Percentiles rank a stretch among this genome's conserved stretches.
Conservation (phyloP, 2,888 invertebrate species). For the Cylindroiulus punctatus region DNA sequence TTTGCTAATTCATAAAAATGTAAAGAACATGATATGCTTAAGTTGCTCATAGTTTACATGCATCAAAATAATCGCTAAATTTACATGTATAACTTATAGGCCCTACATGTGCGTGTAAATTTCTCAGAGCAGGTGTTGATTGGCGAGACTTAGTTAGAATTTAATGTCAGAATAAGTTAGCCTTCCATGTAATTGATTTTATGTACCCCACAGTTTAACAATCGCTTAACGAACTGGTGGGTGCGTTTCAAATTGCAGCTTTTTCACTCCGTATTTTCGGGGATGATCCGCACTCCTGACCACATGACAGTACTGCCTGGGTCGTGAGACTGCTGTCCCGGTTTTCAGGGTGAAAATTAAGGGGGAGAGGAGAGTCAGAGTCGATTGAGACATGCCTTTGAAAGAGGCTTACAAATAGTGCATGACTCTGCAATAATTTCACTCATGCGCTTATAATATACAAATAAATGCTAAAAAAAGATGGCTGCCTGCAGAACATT, state of each 20-base stretch:
- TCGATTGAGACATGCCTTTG: constrained; percentile 41
- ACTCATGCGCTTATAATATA: constrained; percentile 42
- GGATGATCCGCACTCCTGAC: constrained; percentile 8
- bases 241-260: not conserved
- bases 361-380: constrained; percentile 24
- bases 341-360: constrained; percentile 38
- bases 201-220: not conserved
- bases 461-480: constrained; percentile 40
- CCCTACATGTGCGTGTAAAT: too few relatives aligned
- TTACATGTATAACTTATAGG: too few relatives aligned
- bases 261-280: not conserved
- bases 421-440: constrained; percentile 44
- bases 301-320: not conserved
- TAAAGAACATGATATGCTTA: too few relatives aligned
- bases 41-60: too few relatives aligned
- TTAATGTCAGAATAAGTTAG: not conserved
- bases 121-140: not conserved
- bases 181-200: not conserved
- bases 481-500: constrained; percentile 35
- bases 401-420: constrained; percentile 33
- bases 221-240: not conserved
- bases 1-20: too few relatives aligned
- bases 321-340: constrained; percentile 31
- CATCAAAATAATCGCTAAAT: too few relatives aligned
- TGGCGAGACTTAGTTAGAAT: not conserved